phyloP scores from a whole-genome alignment of 2,797 vertebrate species.

The Enteromius anoplus region DNA sequence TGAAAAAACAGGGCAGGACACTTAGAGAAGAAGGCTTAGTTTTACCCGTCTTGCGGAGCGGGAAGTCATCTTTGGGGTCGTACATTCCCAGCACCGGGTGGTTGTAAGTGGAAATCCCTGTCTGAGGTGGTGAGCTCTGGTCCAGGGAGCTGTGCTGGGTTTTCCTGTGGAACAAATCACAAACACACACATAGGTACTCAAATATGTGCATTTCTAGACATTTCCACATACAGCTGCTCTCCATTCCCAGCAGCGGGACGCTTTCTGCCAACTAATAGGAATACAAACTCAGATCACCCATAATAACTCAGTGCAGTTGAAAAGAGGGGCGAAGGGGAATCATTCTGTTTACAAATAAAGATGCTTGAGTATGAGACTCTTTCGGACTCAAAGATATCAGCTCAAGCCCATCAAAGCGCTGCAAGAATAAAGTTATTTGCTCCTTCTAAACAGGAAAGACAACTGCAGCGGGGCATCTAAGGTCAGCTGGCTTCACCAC shows the following conservation, averaged over 20 bases:
- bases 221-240: slow-evolving; percentile 46
- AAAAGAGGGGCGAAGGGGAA: neutral
- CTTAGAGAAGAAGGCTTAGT: neutral
- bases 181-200: slow-evolving; percentile 33
- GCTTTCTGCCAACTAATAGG: slow-evolving; percentile 16
- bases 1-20: neutral
- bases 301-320: slow-evolving; percentile 7
- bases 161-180: slow-evolving; percentile 80
- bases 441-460: neutral
- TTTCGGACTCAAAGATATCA: neutral
- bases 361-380: neutral
- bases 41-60: slow-evolving; percentile 95
- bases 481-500: slow-evolving; percentile 48
- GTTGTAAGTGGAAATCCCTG: slow-evolving; percentile 89
- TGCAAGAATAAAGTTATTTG: neutral
- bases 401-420: neutral
- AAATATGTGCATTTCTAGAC: slow-evolving; percentile 30
- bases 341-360: slow-evolving; percentile 46
- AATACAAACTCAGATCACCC: slow-evolving; percentile 34
- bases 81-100: slow-evolving; percentile 93
- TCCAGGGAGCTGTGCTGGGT: slow-evolving; percentile 98
- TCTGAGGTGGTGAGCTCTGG: slow-evolving; percentile 96
- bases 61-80: slow-evolving; percentile 96
- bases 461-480: slow-evolving; percentile 13
- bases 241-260: slow-evolving; percentile 37